Percentiles rank a stretch among this genome's conserved stretches.
Conservation (phyloP, 2,113 vertebrate genomes). For the Lynx canadensis region DNA sequence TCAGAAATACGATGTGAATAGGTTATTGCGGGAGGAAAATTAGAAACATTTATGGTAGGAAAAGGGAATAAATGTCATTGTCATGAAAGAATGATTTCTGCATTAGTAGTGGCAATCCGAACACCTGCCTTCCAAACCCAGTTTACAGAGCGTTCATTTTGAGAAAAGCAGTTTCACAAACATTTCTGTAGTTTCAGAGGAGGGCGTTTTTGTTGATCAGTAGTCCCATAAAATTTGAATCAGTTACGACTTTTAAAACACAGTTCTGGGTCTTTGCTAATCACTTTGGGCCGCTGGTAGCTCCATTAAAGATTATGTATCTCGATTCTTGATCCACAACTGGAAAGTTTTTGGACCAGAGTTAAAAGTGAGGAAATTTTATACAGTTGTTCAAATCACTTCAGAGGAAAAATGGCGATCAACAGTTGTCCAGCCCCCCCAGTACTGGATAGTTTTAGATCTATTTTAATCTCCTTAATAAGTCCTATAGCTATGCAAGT, state of each 20-base stretch:
- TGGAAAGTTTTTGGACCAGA: constrained; percentile 68
- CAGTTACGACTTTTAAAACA: constrained; percentile 62
- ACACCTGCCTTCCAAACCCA: background rate
- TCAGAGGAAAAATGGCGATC: constrained; percentile 79
- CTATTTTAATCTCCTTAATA: constrained; percentile 91
- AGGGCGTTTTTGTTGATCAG: constrained; percentile 67
- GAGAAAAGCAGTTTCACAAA: constrained; percentile 62
- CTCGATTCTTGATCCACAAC: constrained; percentile 56
- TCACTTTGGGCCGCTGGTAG: constrained; percentile 7
- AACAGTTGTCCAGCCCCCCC: constrained; percentile 87
- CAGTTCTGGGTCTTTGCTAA: constrained; percentile 70
- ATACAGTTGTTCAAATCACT: constrained; percentile 58
- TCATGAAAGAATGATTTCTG: constrained; percentile 70
- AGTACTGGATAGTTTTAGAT: constrained; percentile 87
- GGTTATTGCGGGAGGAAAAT: constrained; percentile 67
- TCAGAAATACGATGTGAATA: constrained; percentile 52
- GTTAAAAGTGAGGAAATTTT: constrained; percentile 78
- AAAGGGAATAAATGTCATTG: constrained; percentile 69
- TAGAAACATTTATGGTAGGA: constrained; percentile 51
- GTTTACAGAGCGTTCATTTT: constrained; percentile 44
- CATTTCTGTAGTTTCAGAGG: constrained; percentile 60
- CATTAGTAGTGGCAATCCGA: background rate
- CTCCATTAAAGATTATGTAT: constrained; percentile 63
- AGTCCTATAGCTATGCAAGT: constrained; percentile 91
- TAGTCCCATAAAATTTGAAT: constrained; percentile 59